Conservation (phyloP, 1,140 invertebrate genomes). For the Campoletis sonorensis region DNA sequence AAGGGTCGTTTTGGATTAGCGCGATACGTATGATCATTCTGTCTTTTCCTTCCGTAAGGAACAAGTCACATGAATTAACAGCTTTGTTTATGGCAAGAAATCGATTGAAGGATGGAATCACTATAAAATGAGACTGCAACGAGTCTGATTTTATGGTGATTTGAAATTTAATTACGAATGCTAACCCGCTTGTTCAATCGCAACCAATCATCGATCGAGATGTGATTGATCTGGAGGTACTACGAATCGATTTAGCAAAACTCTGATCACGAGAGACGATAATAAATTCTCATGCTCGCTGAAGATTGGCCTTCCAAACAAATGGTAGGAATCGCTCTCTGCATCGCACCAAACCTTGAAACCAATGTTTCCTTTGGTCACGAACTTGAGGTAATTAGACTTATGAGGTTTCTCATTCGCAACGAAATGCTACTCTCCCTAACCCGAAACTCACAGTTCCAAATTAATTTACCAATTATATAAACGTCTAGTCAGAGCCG, state of each 20-base stretch:
- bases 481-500: background rate
- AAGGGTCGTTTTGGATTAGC: background rate
- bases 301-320: no score
- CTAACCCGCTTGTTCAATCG: background rate
- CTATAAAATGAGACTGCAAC: background rate
- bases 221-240: background rate
- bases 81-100: background rate
- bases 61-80: background rate
- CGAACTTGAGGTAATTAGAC: no score
- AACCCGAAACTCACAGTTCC: constrained; percentile 47
- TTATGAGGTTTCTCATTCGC: constrained; percentile 1
- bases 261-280: background rate
- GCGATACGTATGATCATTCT: background rate
- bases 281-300: no score
- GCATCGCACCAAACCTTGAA: no score
- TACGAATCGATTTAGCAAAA: no score
- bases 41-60: background rate
- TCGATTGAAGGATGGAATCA: background rate
- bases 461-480: constrained; percentile 65
- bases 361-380: no score
- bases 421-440: constrained; percentile 36
- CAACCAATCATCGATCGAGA: background rate
- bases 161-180: no score
- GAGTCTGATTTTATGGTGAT: background rate
- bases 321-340: no score